Conservation (phyloP, 2,797 vertebrate genomes). For the Hirundo rustica region DNA sequence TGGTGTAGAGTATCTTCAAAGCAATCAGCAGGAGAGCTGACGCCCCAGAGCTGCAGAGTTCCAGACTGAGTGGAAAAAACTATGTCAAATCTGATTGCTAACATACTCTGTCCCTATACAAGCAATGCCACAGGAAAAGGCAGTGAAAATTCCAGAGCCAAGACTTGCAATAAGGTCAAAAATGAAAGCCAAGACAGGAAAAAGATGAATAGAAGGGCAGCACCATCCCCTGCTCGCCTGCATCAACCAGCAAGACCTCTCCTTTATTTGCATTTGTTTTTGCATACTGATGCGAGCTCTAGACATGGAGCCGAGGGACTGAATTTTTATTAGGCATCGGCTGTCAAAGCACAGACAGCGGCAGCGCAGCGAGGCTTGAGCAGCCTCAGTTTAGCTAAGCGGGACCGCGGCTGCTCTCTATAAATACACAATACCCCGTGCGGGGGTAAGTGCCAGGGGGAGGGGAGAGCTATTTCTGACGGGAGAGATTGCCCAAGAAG, state of each 20-base stretch:
- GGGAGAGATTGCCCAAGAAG: neutral
- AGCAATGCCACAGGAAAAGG: neutral
- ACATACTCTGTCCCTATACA: neutral
- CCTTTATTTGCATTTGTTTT: neutral
- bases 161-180: neutral
- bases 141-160: neutral
- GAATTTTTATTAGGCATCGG: neutral
- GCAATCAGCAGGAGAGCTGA: neutral
- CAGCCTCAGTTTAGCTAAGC: neutral
- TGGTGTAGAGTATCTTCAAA: constrained; percentile 9
- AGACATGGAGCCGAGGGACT: neutral
- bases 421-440: neutral
- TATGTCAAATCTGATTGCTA: neutral
- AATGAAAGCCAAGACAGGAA: neutral
- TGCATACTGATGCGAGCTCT: neutral
- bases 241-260: neutral
- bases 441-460: neutral
- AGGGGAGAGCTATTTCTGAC: neutral
- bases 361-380: neutral
- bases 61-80: neutral
- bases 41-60: neutral
- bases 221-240: neutral
- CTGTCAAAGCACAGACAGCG: neutral
- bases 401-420: neutral
- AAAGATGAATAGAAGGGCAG: neutral